Conservation (phyloP, 2,888 invertebrate genomes). For the Aquatica leii region DNA sequence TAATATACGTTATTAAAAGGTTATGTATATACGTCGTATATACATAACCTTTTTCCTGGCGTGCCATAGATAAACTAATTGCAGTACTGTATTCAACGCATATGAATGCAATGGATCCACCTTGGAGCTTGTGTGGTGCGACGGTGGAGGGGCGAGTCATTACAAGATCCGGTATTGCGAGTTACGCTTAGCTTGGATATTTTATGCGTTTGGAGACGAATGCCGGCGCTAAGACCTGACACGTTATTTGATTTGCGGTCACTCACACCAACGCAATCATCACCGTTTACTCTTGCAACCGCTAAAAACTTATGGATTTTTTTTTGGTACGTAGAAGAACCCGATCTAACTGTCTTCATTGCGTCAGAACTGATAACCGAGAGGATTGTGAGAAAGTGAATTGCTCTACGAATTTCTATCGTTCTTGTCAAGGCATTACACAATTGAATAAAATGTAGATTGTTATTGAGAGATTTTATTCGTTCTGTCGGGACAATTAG, state of each 20-base stretch:
- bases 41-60: too few relatives aligned
- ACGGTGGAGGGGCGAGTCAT: slow-evolving; percentile 69
- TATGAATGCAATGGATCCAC: too few relatives aligned
- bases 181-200: slow-evolving; percentile 94
- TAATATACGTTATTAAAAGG: too few relatives aligned
- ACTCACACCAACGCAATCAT: slow-evolving; percentile 65
- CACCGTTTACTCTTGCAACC: slow-evolving; percentile 83
- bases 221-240: slow-evolving; percentile 66
- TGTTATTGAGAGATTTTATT: too few relatives aligned
- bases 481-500: too few relatives aligned
- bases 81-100: too few relatives aligned
- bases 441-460: too few relatives aligned
- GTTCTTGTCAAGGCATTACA: too few relatives aligned
- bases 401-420: too few relatives aligned
- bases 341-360: slow-evolving; percentile 85
- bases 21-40: too few relatives aligned
- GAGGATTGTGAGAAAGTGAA: too few relatives aligned
- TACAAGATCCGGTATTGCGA: slow-evolving; percentile 91
- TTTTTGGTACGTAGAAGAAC: slow-evolving; percentile 99
- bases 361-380: slow-evolving; percentile 85
- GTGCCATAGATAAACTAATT: too few relatives aligned
- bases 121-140: slow-evolving; percentile 88
- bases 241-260: slow-evolving; percentile 61
- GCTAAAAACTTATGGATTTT: slow-evolving; percentile 99
- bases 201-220: slow-evolving; percentile 97